phyloP scores from a whole-genome alignment of 92 coral and sea anemone genomes.

The Meandrina meandrites region DNA sequence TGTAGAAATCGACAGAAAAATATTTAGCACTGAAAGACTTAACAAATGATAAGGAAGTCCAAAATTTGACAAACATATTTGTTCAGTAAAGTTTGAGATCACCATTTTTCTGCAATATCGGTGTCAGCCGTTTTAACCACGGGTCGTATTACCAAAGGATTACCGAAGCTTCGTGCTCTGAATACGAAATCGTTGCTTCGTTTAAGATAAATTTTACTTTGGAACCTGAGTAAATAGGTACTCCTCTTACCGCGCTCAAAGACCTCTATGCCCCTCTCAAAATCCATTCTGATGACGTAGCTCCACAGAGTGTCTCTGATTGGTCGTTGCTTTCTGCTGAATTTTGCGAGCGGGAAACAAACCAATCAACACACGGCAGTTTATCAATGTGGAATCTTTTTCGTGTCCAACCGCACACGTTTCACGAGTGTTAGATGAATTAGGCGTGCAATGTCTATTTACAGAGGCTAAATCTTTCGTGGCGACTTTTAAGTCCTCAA shows the following conservation, averaged over 20 bases:
- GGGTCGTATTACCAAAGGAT: neutral
- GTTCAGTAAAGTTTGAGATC: neutral
- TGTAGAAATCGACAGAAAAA: conserved; percentile 9
- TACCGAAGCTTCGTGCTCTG: neutral
- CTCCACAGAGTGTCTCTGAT: too few relatives aligned
- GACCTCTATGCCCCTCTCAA: neutral
- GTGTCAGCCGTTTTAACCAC: neutral
- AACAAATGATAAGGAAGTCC: neutral
- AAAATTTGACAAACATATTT: neutral
- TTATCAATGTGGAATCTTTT: too few relatives aligned
- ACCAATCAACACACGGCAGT: too few relatives aligned
- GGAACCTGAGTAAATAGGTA: neutral
- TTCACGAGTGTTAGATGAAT: too few relatives aligned
- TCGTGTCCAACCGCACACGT: too few relatives aligned
- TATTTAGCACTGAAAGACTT: neutral
- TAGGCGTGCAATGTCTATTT: too few relatives aligned
- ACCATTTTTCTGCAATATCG: neutral
- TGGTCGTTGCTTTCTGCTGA: too few relatives aligned
- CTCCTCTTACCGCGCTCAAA: neutral
- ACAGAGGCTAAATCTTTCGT: too few relatives aligned
- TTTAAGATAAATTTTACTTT: neutral
- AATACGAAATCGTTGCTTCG: neutral
- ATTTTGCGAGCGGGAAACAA: too few relatives aligned
- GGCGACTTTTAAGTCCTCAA: too few relatives aligned
- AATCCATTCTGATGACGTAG: too few relatives aligned